Evolutionary conservation across 2,113 vertebrate species (phyloP).

Genomic region (Channa maculata): DNA sequence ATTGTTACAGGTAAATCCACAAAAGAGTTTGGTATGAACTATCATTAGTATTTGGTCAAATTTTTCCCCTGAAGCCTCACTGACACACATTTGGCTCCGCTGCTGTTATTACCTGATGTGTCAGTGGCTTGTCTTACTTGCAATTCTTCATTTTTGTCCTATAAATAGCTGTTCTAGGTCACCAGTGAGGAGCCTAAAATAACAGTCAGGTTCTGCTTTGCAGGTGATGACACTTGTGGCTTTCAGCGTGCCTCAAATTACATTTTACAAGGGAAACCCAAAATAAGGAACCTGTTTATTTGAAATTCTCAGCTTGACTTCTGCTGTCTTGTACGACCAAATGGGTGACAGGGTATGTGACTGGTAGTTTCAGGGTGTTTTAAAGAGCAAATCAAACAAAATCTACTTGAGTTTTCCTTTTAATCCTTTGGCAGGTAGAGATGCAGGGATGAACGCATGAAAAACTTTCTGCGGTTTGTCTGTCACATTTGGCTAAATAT

Average conservation of each 20-base stretch:
- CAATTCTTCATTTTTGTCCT: constrained; percentile 22
- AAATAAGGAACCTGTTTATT: constrained; percentile 50
- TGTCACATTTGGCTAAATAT: constrained; percentile 43
- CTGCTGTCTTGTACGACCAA: constrained; percentile 26
- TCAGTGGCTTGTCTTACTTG: neutral
- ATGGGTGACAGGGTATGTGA: constrained; percentile 45
- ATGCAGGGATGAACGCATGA: constrained; percentile 11
- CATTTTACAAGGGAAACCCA: constrained; percentile 51
- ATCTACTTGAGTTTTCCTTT: neutral
- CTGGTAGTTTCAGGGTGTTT: constrained; percentile 45
- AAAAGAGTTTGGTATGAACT: neutral
- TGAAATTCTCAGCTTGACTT: constrained; percentile 41
- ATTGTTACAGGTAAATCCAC: neutral
- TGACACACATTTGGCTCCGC: neutral
- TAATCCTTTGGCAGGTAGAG: constrained; percentile 24
- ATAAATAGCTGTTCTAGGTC: constrained; percentile 46
- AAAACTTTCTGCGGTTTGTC: constrained; percentile 53
- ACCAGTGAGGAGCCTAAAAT: constrained; percentile 49
- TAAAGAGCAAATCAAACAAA: constrained; percentile 51
- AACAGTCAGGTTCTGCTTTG: constrained; percentile 35
- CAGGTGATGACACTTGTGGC: constrained; percentile 50
- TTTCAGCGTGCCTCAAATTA: constrained; percentile 44
- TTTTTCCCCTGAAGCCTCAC: neutral
- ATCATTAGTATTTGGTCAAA: neutral
- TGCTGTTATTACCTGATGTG: neutral